Evolutionary conservation across 2,113 vertebrate genomes (phyloP).

Genomic region (Corvus moneduloides): DNA sequence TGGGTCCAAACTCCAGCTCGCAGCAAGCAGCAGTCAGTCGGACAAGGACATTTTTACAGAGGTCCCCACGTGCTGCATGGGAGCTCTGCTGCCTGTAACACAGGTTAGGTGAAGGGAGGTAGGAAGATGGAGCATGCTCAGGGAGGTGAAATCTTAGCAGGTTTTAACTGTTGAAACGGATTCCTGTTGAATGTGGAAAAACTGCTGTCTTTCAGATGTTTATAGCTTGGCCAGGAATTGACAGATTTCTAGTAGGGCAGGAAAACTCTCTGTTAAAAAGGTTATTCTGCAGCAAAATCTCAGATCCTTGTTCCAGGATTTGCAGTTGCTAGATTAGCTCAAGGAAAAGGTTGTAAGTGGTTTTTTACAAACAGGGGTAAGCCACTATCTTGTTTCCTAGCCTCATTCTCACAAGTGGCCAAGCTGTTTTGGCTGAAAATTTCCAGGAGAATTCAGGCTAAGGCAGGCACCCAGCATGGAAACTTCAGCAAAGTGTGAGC

Average conservation of each 20-base stretch:
- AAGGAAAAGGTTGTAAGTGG: constrained; percentile 23
- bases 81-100: background rate
- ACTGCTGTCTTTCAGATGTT: constrained; percentile 40
- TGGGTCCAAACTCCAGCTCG: background rate
- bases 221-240: constrained; percentile 7
- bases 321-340: constrained; percentile 28
- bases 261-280: constrained; percentile 52
- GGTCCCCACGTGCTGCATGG: background rate
- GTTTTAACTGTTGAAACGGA: constrained; percentile 14
- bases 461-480: constrained; percentile 16
- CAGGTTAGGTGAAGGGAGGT: background rate
- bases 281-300: constrained; percentile 46
- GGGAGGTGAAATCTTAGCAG: constrained; percentile 13
- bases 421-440: background rate
- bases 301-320: constrained; percentile 31
- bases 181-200: constrained; percentile 38
- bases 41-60: background rate
- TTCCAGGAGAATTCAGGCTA: background rate
- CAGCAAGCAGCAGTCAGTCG: background rate
- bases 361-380: background rate
- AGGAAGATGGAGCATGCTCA: background rate
- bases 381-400: constrained; percentile 11
- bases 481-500: background rate
- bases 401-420: background rate
- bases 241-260: constrained; percentile 48